Percentiles rank a stretch among this genome's conserved stretches.
phyloP scores from a whole-genome alignment of 2,113 vertebrate genomes.

The Planiliza haematocheilus region DNA sequence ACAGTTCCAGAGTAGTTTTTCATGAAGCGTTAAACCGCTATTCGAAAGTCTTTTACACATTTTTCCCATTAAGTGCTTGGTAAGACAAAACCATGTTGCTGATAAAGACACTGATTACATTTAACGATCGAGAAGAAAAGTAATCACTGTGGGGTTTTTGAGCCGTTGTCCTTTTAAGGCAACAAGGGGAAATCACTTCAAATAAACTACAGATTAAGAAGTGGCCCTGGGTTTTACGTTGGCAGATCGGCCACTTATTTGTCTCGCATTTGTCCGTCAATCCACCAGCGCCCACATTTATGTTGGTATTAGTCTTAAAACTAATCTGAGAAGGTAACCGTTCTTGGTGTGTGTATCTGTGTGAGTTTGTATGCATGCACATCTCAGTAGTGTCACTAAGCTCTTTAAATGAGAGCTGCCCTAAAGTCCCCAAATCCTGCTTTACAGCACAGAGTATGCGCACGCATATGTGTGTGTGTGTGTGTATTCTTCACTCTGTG shows the following conservation, averaged over 20 bases:
- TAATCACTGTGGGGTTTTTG: neutral
- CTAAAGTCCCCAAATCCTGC: slow-evolving; percentile 66
- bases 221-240: slow-evolving; percentile 18
- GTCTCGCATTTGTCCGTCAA: slow-evolving; percentile 53
- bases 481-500: slow-evolving; percentile 53
- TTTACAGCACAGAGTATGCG: slow-evolving; percentile 23
- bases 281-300: slow-evolving; percentile 49
- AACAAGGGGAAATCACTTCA: slow-evolving; percentile 33
- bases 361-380: slow-evolving; percentile 22
- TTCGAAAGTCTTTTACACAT: no score
- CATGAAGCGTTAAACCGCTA: no score
- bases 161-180: slow-evolving; percentile 15
- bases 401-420: slow-evolving; percentile 64
- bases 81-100: neutral
- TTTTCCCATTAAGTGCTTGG: neutral
- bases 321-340: slow-evolving; percentile 59
- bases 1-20: no score
- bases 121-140: neutral
- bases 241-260: slow-evolving; percentile 40
- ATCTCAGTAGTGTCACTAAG: slow-evolving; percentile 70
- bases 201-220: slow-evolving; percentile 34
- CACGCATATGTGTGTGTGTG: slow-evolving; percentile 14
- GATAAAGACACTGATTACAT: neutral
- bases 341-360: slow-evolving; percentile 13
- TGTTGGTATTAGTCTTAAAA: slow-evolving; percentile 58